Evolutionary conservation across 64 coral and sea anemone genomes (phyloP).

Genomic region (Trachythela sp.): DNA sequence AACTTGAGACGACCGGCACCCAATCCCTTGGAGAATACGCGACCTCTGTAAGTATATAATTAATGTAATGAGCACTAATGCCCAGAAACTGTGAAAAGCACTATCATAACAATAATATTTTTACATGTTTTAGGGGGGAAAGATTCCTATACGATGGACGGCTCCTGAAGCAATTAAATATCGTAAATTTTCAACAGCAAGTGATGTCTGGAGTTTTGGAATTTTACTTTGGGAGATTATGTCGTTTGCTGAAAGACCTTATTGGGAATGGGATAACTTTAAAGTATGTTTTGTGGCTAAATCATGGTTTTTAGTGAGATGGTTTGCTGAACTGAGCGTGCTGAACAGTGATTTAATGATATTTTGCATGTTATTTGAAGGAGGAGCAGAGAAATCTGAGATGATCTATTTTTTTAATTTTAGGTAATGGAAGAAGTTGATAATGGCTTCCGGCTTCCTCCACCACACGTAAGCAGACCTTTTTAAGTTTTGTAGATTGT

Average conservation of each 20-base stretch:
- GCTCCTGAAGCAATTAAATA: conserved; percentile 58
- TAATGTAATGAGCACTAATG: background rate
- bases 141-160: conserved; percentile 77
- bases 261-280: conserved; percentile 67
- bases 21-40: conserved; percentile 52
- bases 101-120: background rate
- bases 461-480: background rate
- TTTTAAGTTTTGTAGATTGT: too few relatives aligned
- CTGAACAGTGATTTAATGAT: background rate
- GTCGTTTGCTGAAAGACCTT: conserved; percentile 67
- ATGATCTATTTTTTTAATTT: background rate
- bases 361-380: background rate
- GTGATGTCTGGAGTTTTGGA: conserved; percentile 84
- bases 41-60: conserved; percentile 51
- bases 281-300: background rate
- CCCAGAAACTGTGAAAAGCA: background rate
- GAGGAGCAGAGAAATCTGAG: background rate
- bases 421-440: conserved; percentile 24
- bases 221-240: conserved; percentile 76
- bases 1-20: conserved; percentile 44
- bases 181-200: conserved; percentile 60
- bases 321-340: too few relatives aligned
- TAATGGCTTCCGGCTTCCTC: background rate
- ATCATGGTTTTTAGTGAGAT: background rate
- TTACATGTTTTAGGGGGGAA: conserved; percentile 46